phyloP scores from a whole-genome alignment of 2,797 vertebrate genomes.

The Myripristis murdjan region DNA sequence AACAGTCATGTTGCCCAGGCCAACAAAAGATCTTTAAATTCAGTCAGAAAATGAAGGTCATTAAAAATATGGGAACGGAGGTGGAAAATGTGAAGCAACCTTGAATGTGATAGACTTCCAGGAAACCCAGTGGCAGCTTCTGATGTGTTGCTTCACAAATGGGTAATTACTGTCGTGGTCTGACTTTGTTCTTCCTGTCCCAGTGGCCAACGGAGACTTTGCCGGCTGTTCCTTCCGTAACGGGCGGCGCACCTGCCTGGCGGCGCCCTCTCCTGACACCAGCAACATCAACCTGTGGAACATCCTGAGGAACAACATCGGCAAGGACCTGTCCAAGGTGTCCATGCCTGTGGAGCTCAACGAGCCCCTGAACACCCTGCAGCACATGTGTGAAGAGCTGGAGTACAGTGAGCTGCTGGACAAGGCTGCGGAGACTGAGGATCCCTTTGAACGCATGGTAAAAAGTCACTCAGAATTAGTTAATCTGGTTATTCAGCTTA shows the following conservation, averaged over 20 bases:
- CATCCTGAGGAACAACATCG: constrained; percentile 99
- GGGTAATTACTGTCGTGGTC: not conserved
- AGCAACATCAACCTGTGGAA: constrained; percentile 99
- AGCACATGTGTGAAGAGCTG: constrained; percentile 98
- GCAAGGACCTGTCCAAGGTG: constrained; percentile 98
- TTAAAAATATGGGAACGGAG: too few relatives aligned
- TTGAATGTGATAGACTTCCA: too few relatives aligned
- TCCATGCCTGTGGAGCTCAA: constrained; percentile 99
- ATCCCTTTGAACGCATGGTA: constrained; percentile 98
- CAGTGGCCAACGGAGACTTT: constrained; percentile 97
- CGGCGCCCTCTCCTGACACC: constrained; percentile 94
- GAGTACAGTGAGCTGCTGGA: constrained; percentile 99
- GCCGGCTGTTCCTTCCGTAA: constrained; percentile 95
- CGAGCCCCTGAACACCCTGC: constrained; percentile 98
- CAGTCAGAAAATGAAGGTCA: too few relatives aligned
- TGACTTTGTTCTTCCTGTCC: not conserved
- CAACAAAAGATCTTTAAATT: too few relatives aligned
- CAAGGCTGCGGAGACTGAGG: constrained; percentile 94
- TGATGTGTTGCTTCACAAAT: not conserved
- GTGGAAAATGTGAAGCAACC: too few relatives aligned
- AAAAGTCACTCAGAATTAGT: constrained; percentile 35
- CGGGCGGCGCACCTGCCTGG: constrained; percentile 92
- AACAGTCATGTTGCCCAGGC: too few relatives aligned
- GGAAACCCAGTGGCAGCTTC: not conserved
- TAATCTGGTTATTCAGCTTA: too few relatives aligned